Conservation (phyloP, 2,888 invertebrate species). For the Tetranychus truncatus region DNA sequence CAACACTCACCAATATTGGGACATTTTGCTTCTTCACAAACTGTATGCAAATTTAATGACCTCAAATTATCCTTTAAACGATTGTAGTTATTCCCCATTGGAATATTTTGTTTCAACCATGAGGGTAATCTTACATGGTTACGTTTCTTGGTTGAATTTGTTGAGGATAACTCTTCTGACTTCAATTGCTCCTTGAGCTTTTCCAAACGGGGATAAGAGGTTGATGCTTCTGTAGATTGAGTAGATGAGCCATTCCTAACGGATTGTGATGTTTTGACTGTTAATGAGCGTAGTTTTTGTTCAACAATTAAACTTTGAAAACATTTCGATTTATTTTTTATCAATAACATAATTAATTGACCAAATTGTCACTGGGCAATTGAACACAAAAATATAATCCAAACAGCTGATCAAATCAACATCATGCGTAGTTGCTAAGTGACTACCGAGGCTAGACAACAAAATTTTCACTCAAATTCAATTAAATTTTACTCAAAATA, state of each 20-base stretch:
- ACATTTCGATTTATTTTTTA: not conserved
- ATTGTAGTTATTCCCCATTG: constrained; percentile 62
- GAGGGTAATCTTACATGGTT: constrained; percentile 51
- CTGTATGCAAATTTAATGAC: constrained; percentile 65
- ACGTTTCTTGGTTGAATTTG: not conserved
- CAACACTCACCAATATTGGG: constrained; percentile 98
- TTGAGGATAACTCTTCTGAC: not conserved
- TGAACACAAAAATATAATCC: not conserved
- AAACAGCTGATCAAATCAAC: not conserved
- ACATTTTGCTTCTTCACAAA: constrained; percentile 87
- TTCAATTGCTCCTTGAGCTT: not conserved
- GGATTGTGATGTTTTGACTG: not conserved
- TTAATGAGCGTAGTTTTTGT: not conserved
- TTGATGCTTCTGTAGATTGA: not conserved
- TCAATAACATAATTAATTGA: not conserved
- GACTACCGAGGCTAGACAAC: no score
- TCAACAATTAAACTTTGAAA: not conserved
- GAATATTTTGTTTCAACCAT: constrained; percentile 85
- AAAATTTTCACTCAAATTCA: no score
- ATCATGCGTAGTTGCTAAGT: not conserved
- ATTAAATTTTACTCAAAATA: no score
- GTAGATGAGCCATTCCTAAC: not conserved
- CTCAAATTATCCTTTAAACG: constrained; percentile 66
- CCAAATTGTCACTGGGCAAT: not conserved
- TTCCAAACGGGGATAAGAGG: not conserved